Base-by-base conservation (phyloP, 2,113 vertebrate genomes). In the Myodes glareolus region DNA sequence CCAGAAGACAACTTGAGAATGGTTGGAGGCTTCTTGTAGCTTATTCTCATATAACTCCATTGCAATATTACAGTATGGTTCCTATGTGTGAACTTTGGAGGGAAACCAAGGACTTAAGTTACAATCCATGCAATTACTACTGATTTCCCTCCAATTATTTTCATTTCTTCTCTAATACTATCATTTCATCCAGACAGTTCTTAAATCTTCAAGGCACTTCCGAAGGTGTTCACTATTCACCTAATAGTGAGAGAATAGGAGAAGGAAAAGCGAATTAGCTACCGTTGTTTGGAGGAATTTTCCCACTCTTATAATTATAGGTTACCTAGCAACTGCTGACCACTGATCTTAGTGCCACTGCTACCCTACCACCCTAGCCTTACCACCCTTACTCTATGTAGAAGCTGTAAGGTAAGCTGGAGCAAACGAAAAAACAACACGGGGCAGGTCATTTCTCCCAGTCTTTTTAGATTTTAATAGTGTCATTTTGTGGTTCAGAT, bases 261-360 rank as follows among this genome's bases (percentile, higher is more conserved):
- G 31, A 8, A 21, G 39, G n/a, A 65, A 63, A n/a, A 47, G 10
- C 21, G 39, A 85, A 16, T 45, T 10, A 63, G 7, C 1, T 45
- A 45, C 33, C 45, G 31, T 70, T 3, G 45, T 50, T 52, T 13
- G 36, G 19, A 77, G 7, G 76, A 9, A 12, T 84, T 78, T 72
- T 1, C 27, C 39, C 2, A 52, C 6, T 27, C 23, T 39, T 12
- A 68, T 45, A 84, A 27, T 0, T 61, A 1, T 3, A 3, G 10
- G 2, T 0, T 33, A 5, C 16, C 5, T 23, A 5, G 10, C 16
- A 63, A 65, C 3, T 8, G 1, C 7, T 47, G 1, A 21, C 11
- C 36, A 45, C 31, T 89, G n/a, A 85, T 3, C 3, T 2, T 5
- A 39, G 0, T 6, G 7, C 8, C 42, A 52, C 33, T 95, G n/a